Percentiles rank a stretch among this genome's conserved stretches.
Conservation (phyloP, 2,888 invertebrate genomes). For the Amiota minor region DNA sequence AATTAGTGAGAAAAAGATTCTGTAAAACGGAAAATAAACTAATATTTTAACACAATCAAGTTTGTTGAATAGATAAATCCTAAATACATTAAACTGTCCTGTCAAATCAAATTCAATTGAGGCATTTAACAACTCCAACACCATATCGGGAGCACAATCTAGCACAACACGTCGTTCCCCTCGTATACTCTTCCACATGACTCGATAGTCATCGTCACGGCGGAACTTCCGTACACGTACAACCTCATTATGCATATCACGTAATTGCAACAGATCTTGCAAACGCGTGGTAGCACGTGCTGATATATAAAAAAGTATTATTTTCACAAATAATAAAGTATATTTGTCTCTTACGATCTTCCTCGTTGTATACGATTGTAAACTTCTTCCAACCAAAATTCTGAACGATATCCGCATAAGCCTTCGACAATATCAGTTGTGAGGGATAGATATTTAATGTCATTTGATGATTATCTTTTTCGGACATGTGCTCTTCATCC, state of each 20-base stretch:
- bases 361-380: slow-evolving; percentile 87
- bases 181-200: slow-evolving; percentile 69
- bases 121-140: slow-evolving; percentile 78
- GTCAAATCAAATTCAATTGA: slow-evolving; percentile 67
- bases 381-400: slow-evolving; percentile 86
- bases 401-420: slow-evolving; percentile 81
- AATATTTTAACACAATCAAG: not conserved
- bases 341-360: slow-evolving; percentile 77
- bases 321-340: not conserved
- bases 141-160: slow-evolving; percentile 81
- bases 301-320: slow-evolving; percentile 29
- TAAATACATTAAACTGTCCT: slow-evolving; percentile 65
- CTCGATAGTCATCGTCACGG: slow-evolving; percentile 62
- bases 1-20: slow-evolving; percentile 75
- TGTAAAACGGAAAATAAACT: slow-evolving; percentile 34
- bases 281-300: slow-evolving; percentile 79
- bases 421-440: slow-evolving; percentile 78
- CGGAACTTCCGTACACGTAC: slow-evolving; percentile 81
- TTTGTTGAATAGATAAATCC: not conserved
- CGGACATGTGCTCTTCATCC: slow-evolving; percentile 71
- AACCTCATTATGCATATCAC: slow-evolving; percentile 79
- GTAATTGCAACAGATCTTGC: slow-evolving; percentile 85
- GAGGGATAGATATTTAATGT: slow-evolving; percentile 83
- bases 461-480: slow-evolving; percentile 75
- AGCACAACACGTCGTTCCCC: slow-evolving; percentile 83